These are phyloP conservation scores for Tetraodon nigroviridis DNA, from an alignment of 2,113 vertebrate genomes.

Conservation along the genomic window DNA sequence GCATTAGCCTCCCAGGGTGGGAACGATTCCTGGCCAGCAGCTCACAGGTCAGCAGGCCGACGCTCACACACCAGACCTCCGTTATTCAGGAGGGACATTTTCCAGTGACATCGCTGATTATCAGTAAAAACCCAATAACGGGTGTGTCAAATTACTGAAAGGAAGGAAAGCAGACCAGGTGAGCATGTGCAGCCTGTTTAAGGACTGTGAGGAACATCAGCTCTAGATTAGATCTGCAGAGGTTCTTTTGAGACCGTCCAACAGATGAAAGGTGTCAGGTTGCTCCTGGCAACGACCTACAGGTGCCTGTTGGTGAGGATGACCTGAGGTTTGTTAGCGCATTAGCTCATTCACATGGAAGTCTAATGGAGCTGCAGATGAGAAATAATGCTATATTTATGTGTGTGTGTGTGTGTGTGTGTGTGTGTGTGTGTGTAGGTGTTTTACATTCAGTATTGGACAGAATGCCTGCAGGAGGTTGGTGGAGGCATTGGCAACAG, in stretches of 20 bases:
- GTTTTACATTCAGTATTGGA: conserved; percentile 90
- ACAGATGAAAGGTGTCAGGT: too few relatives aligned
- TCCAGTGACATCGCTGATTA: too few relatives aligned
- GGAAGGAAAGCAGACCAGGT: neutral
- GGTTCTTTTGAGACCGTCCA: too few relatives aligned
- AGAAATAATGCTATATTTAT: too few relatives aligned
- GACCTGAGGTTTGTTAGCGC: too few relatives aligned
- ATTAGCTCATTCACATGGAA: too few relatives aligned
- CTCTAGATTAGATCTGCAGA: too few relatives aligned
- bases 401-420: too few relatives aligned
- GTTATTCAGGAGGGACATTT: too few relatives aligned
- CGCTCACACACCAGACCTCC: neutral
- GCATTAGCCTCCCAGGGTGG: conserved; percentile 41
- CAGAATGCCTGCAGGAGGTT: conserved; percentile 83
- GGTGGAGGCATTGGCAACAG: conserved; percentile 79
- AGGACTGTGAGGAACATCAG: neutral
- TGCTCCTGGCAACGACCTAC: too few relatives aligned
- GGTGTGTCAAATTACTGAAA: conserved; percentile 5
- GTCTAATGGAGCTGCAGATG: neutral
- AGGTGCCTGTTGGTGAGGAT: too few relatives aligned
- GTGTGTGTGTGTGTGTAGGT: conserved; percentile 71
- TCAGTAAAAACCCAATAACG: too few relatives aligned
- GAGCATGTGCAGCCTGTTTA: neutral
- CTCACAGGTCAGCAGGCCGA: conserved; percentile 32
- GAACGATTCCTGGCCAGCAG: conserved; percentile 4